Conservation (phyloP, 2,113 vertebrate species). For the Varanus salvator region DNA sequence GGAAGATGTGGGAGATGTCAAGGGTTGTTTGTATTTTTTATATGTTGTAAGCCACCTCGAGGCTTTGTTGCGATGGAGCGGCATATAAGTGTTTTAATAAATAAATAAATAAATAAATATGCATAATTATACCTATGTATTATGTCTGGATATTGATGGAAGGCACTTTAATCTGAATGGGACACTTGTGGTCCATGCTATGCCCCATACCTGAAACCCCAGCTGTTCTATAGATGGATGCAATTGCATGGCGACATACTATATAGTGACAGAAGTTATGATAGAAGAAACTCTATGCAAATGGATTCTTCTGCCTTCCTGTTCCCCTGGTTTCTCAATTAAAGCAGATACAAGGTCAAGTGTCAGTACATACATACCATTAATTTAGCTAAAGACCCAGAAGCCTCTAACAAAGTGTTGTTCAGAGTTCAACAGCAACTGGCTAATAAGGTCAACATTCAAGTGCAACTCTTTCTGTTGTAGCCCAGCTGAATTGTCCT, state of each 20-base stretch:
- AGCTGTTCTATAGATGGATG: too few relatives aligned
- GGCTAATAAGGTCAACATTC: constrained; percentile 49
- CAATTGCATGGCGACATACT: neutral
- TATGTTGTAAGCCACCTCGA: too few relatives aligned
- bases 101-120: too few relatives aligned
- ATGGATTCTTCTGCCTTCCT: neutral
- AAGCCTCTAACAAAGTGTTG: constrained; percentile 53
- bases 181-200: neutral
- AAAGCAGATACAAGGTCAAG: constrained; percentile 18
- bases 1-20: neutral
- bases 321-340: constrained; percentile 9
- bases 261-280: neutral
- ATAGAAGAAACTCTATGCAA: constrained; percentile 4
- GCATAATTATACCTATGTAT: neutral
- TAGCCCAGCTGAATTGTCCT: constrained; percentile 39
- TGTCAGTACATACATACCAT: constrained; percentile 21
- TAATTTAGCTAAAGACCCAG: constrained; percentile 52
- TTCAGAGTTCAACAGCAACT: constrained; percentile 44
- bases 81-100: too few relatives aligned
- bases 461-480: constrained; percentile 48
- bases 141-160: neutral
- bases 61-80: too few relatives aligned
- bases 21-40: too few relatives aligned
- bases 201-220: neutral
- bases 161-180: neutral